Conservation (phyloP, 1,140 invertebrate species). For the Orchestia grillus region DNA sequence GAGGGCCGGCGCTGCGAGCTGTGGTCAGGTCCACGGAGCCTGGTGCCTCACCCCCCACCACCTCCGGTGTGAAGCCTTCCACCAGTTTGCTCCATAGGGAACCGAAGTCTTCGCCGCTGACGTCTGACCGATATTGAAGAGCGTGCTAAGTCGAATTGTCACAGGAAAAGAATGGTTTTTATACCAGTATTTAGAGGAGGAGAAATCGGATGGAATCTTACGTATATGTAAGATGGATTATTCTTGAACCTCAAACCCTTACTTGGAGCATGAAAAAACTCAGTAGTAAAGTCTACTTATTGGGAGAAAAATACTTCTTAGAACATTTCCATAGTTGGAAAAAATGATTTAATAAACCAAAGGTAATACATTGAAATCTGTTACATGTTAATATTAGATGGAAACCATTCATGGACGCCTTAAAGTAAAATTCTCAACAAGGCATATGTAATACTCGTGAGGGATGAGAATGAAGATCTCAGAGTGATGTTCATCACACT, state of each 20-base stretch:
- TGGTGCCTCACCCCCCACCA: constrained; percentile 27
- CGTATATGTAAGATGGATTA: not conserved
- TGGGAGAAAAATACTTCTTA: not conserved
- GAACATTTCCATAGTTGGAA: not conserved
- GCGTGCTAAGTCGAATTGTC: not conserved
- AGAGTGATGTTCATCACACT: not conserved
- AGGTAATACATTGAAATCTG: not conserved
- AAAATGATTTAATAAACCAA: not conserved
- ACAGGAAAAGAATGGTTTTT: not conserved
- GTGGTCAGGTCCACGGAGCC: constrained; percentile 66
- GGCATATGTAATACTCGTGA: not conserved
- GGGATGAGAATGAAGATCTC: not conserved
- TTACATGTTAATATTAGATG: not conserved
- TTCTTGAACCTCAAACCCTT: not conserved
- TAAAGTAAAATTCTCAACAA: not conserved
- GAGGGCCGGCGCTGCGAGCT: constrained; percentile 54
- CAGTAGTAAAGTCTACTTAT: not conserved
- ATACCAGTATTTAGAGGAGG: not conserved
- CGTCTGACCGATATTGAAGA: not conserved
- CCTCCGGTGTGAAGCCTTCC: constrained; percentile 56
- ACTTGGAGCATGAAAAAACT: not conserved
- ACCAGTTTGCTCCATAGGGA: constrained; percentile 61
- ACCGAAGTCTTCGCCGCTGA: constrained; percentile 52
- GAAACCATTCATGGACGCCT: not conserved
- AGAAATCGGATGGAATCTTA: not conserved